phyloP scores from a whole-genome alignment of 2,888 invertebrate genomes.

The Troglohyphantes excavatus region DNA sequence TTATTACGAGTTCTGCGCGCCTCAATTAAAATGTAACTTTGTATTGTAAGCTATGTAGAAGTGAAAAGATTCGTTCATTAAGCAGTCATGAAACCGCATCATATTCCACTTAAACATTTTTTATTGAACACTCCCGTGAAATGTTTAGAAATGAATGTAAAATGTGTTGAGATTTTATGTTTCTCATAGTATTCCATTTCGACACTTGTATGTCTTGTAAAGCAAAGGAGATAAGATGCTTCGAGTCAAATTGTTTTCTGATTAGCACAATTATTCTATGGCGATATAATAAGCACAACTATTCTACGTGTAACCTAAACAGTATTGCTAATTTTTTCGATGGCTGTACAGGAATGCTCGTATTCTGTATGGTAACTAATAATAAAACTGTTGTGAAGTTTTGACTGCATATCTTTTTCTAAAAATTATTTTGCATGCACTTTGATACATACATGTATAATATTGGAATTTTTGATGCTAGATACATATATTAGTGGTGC shows the following conservation, averaged over 20 bases:
- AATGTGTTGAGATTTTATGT: constrained; percentile 76
- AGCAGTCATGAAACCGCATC: constrained; percentile 72
- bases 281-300: constrained; percentile 77
- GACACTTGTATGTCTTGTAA: constrained; percentile 77
- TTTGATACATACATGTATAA: too few relatives aligned
- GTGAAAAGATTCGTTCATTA: constrained; percentile 66
- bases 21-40: constrained; percentile 27
- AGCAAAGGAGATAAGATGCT: constrained; percentile 75
- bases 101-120: constrained; percentile 77
- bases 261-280: constrained; percentile 78
- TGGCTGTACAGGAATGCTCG: constrained; percentile 78
- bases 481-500: too few relatives aligned
- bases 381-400: constrained; percentile 79
- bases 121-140: constrained; percentile 76
- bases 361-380: constrained; percentile 78
- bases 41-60: constrained; percentile 58
- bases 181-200: constrained; percentile 75
- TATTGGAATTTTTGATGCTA: too few relatives aligned
- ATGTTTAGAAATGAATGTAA: constrained; percentile 75
- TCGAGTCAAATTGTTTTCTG: constrained; percentile 77
- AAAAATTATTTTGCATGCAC: too few relatives aligned
- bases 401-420: constrained; percentile 33
- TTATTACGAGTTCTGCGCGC: constrained; percentile 8
- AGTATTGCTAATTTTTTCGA: constrained; percentile 79
- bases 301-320: constrained; percentile 79